These are phyloP conservation scores for Mycalesis mineus DNA, from an alignment of 2,888 invertebrate species.

Conservation along the genomic window DNA sequence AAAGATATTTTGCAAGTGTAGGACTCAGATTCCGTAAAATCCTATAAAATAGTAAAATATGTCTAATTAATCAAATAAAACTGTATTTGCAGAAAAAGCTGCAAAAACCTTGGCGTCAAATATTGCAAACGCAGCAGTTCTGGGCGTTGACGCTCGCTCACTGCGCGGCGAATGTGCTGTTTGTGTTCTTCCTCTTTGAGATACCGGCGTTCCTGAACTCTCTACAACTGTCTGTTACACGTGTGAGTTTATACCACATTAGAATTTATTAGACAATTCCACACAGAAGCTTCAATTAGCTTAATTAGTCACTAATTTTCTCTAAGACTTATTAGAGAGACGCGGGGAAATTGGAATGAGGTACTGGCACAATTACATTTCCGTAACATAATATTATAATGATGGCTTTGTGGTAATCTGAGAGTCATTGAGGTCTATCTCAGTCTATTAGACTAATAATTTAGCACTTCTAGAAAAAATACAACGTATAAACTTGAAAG, in stretches of 20 bases:
- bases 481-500: too few species aligned
- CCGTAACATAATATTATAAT: too few species aligned
- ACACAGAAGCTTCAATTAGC: background rate
- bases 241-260: slow-evolving; percentile 38
- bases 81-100: slow-evolving; percentile 43
- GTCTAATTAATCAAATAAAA: background rate
- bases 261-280: background rate
- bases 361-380: too few species aligned
- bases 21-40: background rate
- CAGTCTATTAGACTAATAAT: too few species aligned
- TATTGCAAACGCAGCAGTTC: slow-evolving; percentile 47
- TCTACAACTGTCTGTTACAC: slow-evolving; percentile 40
- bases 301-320: background rate
- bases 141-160: slow-evolving; percentile 55
- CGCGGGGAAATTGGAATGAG: too few species aligned
- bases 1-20: too few species aligned
- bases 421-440: too few species aligned
- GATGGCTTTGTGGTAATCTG: too few species aligned
- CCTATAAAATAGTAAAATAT: background rate
- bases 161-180: slow-evolving; percentile 49
- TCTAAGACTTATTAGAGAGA: too few species aligned
- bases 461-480: too few species aligned
- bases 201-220: slow-evolving; percentile 47
- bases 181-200: slow-evolving; percentile 52
- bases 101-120: slow-evolving; percentile 49